Conservation (phyloP, 2,113 vertebrate species). For the Serilophus lunatus region DNA sequence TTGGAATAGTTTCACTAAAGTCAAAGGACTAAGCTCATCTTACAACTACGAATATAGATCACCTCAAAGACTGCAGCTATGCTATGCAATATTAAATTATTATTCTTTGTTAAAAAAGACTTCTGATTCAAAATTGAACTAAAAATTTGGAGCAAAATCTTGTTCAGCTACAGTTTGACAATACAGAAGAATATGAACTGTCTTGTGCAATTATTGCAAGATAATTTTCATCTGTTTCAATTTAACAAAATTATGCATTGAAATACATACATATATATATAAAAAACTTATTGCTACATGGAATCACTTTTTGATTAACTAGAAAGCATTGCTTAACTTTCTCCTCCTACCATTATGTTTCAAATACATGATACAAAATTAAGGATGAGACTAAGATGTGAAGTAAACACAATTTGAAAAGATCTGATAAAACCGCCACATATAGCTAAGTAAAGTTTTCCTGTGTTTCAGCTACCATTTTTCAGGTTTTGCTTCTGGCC, state of each 20-base stretch:
- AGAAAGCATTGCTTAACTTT: neutral
- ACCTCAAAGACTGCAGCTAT: neutral
- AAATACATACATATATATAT: neutral
- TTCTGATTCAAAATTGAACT: neutral
- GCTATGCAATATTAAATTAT: neutral
- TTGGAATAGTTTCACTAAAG: neutral
- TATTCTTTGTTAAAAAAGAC: neutral
- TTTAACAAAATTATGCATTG: neutral
- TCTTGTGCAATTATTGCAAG: neutral
- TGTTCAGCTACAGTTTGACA: neutral
- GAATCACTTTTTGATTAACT: neutral
- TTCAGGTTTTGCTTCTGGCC: neutral
- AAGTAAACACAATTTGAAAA: neutral
- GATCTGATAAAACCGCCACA: neutral
- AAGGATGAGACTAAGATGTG: neutral
- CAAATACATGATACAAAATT: neutral
- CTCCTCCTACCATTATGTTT: neutral
- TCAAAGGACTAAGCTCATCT: neutral
- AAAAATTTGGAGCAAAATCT: neutral
- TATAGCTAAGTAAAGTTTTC: neutral
- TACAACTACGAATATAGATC: neutral
- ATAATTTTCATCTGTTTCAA: fast-evolving
- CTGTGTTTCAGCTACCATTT: neutral
- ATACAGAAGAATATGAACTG: neutral
- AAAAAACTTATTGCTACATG: neutral